Evolutionary conservation across 2,113 vertebrate genomes (phyloP).

Genomic region (Callipepla californica): DNA sequence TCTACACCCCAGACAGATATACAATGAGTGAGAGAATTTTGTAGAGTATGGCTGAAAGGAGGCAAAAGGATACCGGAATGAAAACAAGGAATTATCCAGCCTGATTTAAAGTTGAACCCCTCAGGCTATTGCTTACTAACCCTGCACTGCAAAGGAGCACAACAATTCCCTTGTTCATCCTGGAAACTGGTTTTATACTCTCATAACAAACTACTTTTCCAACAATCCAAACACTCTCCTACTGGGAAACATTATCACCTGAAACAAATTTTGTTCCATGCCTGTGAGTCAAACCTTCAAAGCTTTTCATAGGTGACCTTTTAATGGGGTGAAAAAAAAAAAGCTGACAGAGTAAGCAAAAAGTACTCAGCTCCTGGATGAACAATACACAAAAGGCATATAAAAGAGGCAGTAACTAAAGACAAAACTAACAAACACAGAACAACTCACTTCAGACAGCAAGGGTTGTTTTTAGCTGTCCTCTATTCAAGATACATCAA

Average conservation of each 20-base stretch:
- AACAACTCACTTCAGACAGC: neutral
- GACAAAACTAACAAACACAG: conserved; percentile 47
- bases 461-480: conserved; percentile 2
- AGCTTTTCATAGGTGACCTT: conserved; percentile 49
- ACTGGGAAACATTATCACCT: conserved; percentile 59
- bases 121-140: conserved; percentile 18
- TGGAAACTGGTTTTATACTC: conserved; percentile 59
- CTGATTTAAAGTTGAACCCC: neutral
- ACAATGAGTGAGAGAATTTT: neutral
- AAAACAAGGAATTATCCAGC: neutral
- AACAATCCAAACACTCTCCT: conserved; percentile 29
- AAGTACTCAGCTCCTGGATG: conserved; percentile 47
- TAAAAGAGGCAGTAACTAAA: conserved; percentile 56
- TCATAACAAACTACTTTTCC: conserved; percentile 63
- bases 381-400: conserved; percentile 53
- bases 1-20: neutral
- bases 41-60: neutral
- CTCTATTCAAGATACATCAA: neutral
- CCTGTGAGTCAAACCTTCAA: conserved; percentile 59
- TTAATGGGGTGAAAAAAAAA: conserved; percentile 13
- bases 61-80: neutral
- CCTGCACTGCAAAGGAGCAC: conserved; percentile 11
- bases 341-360: conserved; percentile 40
- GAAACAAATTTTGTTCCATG: conserved; percentile 56
- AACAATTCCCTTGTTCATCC: conserved; percentile 30